Evolutionary conservation across 2,113 vertebrate genomes (phyloP), one percentile per base, ranked within the genome.

Genomic region (Periophthalmodon schlosseri): DNA sequence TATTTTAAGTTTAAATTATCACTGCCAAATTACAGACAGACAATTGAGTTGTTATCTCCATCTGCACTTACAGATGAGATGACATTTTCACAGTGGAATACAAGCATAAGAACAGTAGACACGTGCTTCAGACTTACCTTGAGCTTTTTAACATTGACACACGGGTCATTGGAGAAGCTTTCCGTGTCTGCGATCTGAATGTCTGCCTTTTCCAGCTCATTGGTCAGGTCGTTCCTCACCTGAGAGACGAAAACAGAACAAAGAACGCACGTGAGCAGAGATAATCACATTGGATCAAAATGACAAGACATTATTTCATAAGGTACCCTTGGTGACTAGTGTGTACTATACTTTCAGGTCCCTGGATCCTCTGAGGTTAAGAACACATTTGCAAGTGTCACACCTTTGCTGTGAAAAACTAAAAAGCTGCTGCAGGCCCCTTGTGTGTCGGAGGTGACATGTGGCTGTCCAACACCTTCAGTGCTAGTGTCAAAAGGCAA

Each of bases 121-220:
- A 13, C 24, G 39, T 49, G 5, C 2, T 14, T 24, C 46, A 46
- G 21, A 86, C 95, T 78, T 93, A 99, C 98, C 98, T 99, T 99
- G 5, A 99, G 96, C 76, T 99, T 99, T 91, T 97, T 99, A 73
- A 99, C 97, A 70, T 97, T 98, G 80, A 95, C 94, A 85, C 98
- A 99, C 56, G 98, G 98, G 86, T 99, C 97, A 9, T 98, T 97
- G 84, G 97, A 98, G 92, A 99, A 99, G 87, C 98, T 99, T 90
- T 99, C 97, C 0, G 97, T 98, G 69, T 99, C 97, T 1, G 98
- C 97, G 66, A 99, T 99, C 88, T 99, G 96, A 0, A 99, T 98
- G 89, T 97, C 95, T 75, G 96, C 97, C 13, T 96, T 97, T 74
- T 99, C 97, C 63, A 99, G 94, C 87, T 99, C 97, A 0, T 84